Percentiles rank a stretch among this genome's conserved stretches.
phyloP scores from a whole-genome alignment of 2,113 vertebrate genomes.

The Caloenas nicobarica region DNA sequence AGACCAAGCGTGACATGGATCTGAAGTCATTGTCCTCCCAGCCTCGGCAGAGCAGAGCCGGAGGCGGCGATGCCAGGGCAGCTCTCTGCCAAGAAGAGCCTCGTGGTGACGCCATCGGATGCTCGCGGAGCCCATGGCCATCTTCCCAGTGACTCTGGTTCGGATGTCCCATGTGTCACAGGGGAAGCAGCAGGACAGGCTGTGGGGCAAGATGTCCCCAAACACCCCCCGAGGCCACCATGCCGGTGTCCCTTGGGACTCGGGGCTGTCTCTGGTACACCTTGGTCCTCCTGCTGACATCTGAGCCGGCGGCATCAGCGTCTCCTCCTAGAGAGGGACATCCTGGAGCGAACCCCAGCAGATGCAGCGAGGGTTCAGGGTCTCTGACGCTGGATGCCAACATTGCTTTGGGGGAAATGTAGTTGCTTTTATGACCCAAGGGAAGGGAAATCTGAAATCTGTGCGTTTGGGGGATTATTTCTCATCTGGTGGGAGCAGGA shows the following conservation, averaged over 20 bases:
- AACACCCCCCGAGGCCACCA: accelerated
- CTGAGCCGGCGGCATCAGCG: not conserved
- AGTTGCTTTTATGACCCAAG: not conserved
- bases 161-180: not conserved
- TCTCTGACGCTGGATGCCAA: not conserved
- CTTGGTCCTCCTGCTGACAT: too few relatives aligned
- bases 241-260: not conserved
- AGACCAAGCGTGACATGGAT: accelerated
- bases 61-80: not conserved
- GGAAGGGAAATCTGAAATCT: not conserved
- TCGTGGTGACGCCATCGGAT: accelerated
- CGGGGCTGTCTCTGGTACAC: not conserved
- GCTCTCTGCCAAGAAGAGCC: not conserved
- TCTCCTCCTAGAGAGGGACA: not conserved
- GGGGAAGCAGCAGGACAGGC: not conserved
- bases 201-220: not conserved
- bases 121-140: accelerated
- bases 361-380: too few relatives aligned
- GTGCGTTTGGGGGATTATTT: not conserved
- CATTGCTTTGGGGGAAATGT: accelerated
- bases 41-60: accelerated
- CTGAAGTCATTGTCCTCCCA: not conserved
- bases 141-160: not conserved
- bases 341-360: too few relatives aligned
- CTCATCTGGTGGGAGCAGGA: not conserved